Percentiles rank a stretch among this genome's conserved stretches.
Conservation (phyloP, 2,113 vertebrate genomes). For the Platichthys stellatus region DNA sequence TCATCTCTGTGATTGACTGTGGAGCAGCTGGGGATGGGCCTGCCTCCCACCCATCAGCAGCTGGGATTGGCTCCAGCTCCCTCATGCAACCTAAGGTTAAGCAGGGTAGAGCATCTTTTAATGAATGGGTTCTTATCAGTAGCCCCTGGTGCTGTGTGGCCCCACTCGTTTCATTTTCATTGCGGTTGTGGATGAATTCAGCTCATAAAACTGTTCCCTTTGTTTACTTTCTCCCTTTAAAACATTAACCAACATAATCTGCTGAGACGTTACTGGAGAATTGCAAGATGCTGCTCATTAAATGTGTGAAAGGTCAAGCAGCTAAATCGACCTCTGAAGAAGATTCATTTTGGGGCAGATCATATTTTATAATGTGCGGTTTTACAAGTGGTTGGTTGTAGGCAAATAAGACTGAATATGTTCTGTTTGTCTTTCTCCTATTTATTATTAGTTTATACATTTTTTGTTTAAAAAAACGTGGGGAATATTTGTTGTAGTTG, state of each 20-base stretch:
- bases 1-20: not conserved
- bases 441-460: too few relatives aligned
- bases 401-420: too few relatives aligned
- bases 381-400: too few relatives aligned
- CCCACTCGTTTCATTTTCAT: not conserved
- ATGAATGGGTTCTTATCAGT: not conserved
- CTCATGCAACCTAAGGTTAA: not conserved
- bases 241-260: not conserved
- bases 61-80: not conserved
- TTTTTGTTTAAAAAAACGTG: too few relatives aligned
- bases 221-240: not conserved
- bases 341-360: too few relatives aligned
- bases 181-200: not conserved
- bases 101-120: not conserved
- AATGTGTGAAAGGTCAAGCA: too few relatives aligned
- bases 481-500: too few relatives aligned
- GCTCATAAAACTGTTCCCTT: not conserved
- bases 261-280: too few relatives aligned
- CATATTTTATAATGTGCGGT: too few relatives aligned
- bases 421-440: too few relatives aligned
- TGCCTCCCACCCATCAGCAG: not conserved
- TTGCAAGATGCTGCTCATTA: too few relatives aligned
- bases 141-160: not conserved
- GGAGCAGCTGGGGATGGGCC: not conserved
- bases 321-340: too few relatives aligned